Base-by-base conservation (phyloP, 1,140 invertebrate genomes). In the Caerostris darwini region DNA sequence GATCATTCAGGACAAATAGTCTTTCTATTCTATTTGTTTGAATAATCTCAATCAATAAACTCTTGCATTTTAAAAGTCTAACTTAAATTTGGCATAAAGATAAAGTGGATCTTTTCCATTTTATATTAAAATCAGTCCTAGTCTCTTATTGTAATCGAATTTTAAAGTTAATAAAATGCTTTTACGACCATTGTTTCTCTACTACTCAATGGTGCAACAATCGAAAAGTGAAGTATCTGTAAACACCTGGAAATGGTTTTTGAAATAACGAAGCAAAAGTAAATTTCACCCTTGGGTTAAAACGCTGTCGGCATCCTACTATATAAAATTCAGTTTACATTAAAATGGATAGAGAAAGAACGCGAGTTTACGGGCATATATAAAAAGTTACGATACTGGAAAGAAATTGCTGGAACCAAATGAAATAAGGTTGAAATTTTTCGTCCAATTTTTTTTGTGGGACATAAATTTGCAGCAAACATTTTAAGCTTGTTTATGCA, bases 401-500 rank as follows among this genome's bases (percentile, higher is more conserved):
- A 88, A n/a, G 61, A 67, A 88, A 88, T 88, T 88, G 86, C 86
- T 17, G 64, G 86, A 50, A 54, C 61, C 34, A 88, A 88, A 88
- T 88, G 86, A 88, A 88, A 88, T 88, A 88, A 54, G 10, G 6
- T 14, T 85, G 3, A 50, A 4, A 50, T 50, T 77, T n/a, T 77
- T 71, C 14, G 50, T 53, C 19, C 19, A 10, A 77, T 12, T 88
- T 88, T 87, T 81, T 88, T 64, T 64, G 3, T 5, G 8, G 6
- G 14, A 64, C 86, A 88, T 88, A 88, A 88, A 88, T 88, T 88
- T 64, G 58, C 4, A 54, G 61, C 53, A 77, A 88, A 64, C 86
- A 88, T 88, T 64, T 88, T 64, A 64, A 88, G 86, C 86, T 88
- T 88, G 86, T 88, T 88, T 88, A 88, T 64, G 86, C 12, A 53